Conservation (phyloP, 2,888 invertebrate genomes). For the Ochropacha duplaris region DNA sequence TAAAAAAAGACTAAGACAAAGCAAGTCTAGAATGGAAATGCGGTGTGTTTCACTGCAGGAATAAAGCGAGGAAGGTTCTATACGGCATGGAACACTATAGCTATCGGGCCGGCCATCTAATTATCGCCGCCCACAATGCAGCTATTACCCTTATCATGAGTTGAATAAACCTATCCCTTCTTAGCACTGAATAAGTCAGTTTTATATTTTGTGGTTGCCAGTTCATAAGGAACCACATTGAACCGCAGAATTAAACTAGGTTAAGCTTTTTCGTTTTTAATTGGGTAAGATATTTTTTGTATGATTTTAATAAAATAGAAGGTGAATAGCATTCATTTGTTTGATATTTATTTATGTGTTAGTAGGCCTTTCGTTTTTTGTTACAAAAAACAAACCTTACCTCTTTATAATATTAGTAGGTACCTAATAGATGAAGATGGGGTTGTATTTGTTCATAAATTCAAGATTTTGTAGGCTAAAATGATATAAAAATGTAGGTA, state of each 20-base stretch:
- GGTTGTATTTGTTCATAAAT: too few relatives aligned
- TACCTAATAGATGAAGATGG: too few relatives aligned
- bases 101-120: constrained; percentile 73
- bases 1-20: constrained; percentile 48
- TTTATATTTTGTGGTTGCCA: constrained; percentile 7
- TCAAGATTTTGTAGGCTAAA: too few relatives aligned
- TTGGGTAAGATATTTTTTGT: too few relatives aligned
- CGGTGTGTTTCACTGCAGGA: constrained; percentile 53
- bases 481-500: too few relatives aligned
- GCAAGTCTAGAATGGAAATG: constrained; percentile 45
- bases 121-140: constrained; percentile 55
- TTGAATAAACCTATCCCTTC: constrained; percentile 58
- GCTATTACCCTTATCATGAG: constrained; percentile 41
- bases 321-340: too few relatives aligned
- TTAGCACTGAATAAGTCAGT: constrained; percentile 46
- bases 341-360: too few relatives aligned
- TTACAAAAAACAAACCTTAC: too few relatives aligned
- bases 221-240: constrained; percentile 8
- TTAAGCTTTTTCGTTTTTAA: constrained; percentile 8
- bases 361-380: too few relatives aligned
- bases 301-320: too few relatives aligned
- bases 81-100: constrained; percentile 51
- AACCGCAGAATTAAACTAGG: constrained; percentile 2
- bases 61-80: constrained; percentile 41
- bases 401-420: too few relatives aligned